Conservation (phyloP, 1,140 invertebrate genomes). For the Portunus trituberculatus region DNA sequence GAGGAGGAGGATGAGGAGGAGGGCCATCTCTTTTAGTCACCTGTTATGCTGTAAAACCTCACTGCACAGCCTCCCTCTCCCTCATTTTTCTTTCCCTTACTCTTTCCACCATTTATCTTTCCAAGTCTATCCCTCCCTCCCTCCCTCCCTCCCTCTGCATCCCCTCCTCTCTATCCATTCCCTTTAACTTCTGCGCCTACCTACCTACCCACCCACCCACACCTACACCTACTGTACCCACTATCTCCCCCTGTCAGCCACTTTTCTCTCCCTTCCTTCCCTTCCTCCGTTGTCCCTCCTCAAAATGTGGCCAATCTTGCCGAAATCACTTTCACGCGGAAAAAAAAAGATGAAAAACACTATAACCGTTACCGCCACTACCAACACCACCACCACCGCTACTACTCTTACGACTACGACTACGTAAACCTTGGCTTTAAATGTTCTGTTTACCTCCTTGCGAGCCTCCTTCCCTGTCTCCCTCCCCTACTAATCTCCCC, state of each 20-base stretch:
- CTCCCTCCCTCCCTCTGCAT: not conserved
- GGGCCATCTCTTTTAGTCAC: not conserved
- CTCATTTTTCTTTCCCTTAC: conserved; percentile 22
- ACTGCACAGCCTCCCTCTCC: not conserved
- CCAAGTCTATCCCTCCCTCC: not conserved
- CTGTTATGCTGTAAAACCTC: not conserved
- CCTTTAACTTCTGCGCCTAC: not conserved
- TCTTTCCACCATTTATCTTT: not conserved
- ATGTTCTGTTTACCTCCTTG: too few species aligned
- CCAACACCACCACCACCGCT: too few species aligned
- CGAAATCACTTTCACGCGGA: too few species aligned
- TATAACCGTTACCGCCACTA: too few species aligned
- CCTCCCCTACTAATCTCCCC: too few species aligned
- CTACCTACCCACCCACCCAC: too few species aligned
- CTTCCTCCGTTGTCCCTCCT: not conserved
- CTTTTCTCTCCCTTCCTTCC: not conserved
- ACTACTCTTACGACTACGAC: too few species aligned
- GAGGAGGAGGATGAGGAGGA: conserved; percentile 31
- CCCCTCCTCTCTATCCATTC: not conserved
- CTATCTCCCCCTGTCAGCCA: too few species aligned
- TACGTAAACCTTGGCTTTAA: too few species aligned
- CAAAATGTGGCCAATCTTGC: not conserved
- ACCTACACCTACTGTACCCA: too few species aligned
- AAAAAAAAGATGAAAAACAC: too few species aligned
- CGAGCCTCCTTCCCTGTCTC: too few species aligned